These are phyloP conservation scores for Procavia capensis DNA, from an alignment of 2,113 vertebrate genomes.

Conservation along the genomic window DNA sequence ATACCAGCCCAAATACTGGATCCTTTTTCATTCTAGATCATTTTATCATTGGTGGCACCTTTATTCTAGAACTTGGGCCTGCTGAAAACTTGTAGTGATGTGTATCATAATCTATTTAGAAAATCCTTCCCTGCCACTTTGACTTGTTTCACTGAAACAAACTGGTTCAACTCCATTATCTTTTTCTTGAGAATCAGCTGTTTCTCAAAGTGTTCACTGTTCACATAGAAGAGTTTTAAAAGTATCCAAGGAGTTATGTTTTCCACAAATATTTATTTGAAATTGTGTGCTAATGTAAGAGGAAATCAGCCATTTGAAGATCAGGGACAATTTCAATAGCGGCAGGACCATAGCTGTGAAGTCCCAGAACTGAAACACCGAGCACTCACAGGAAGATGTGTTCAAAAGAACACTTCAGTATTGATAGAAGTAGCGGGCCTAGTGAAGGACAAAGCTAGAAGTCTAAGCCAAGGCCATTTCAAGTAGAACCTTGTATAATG, in stretches of 20 bases:
- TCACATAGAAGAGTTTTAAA: neutral
- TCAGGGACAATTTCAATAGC: neutral
- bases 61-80: neutral
- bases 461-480: neutral
- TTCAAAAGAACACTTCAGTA: neutral
- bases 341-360: neutral
- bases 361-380: neutral
- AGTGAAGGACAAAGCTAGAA: neutral
- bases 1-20: neutral
- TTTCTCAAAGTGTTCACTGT: neutral
- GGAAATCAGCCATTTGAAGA: neutral
- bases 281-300: neutral
- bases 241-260: neutral
- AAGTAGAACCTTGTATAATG: neutral
- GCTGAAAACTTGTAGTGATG: neutral
- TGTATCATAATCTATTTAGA: slow-evolving; percentile 12
- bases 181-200: neutral
- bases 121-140: neutral
- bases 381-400: neutral
- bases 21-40: slow-evolving; percentile 13
- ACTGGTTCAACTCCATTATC: neutral
- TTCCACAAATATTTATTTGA: neutral
- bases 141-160: neutral
- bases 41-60: slow-evolving; percentile 26
- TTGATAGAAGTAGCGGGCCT: neutral